Evolutionary conservation across 2,888 invertebrate species (phyloP), one percentile per base, ranked within the genome.

Genomic region (Tetranychus truncatus): DNA sequence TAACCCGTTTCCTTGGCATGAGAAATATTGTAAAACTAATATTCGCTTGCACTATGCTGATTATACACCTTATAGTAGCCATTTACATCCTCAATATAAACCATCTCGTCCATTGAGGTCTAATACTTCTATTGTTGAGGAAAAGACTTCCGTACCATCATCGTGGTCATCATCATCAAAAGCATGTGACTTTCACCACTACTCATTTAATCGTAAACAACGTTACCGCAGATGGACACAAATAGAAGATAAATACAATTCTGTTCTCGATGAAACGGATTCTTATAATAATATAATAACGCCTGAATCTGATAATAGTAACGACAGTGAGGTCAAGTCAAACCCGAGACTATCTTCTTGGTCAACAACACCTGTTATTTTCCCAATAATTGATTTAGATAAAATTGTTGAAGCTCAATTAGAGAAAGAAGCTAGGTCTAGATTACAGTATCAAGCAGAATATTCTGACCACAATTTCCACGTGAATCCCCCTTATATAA

Each of bases 181-280:
- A 11, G n/a, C 20, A 24, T 69, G 9, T 21, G n/a, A 69, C 20
- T 3, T 24, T 20, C 69, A 69, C 21, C 69, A 24, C 21, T 69
- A 69, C 8, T 20, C 21, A 24, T 69, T 69, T 9, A 69, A 11
- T 21, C 20, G 34, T 20, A 69, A 21, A 24, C 69, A 69, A 8
- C 69, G 69, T 69, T 21, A 69, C 20, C n/a, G 20, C 11, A 69
- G 69, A 69, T 69, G 69, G 69, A 20, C 69, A 9, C 69, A 24
- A 6, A 69, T 69, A 6, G 69, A 69, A 11, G 69, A 69, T 24
- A 69, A 69, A 15, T 55, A 55, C 7, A 55, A 2, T 55, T 55
- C 55, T 15, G 15, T 9, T 55, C 3, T 15, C 3, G 15, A 55
- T 15, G 55, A 55, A 55, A 55, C 2, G 55, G 15, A 55, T 15